These are phyloP conservation scores for Drosophila miranda DNA, from an alignment of 1,140 invertebrate genomes.

Conservation along the genomic window DNA sequence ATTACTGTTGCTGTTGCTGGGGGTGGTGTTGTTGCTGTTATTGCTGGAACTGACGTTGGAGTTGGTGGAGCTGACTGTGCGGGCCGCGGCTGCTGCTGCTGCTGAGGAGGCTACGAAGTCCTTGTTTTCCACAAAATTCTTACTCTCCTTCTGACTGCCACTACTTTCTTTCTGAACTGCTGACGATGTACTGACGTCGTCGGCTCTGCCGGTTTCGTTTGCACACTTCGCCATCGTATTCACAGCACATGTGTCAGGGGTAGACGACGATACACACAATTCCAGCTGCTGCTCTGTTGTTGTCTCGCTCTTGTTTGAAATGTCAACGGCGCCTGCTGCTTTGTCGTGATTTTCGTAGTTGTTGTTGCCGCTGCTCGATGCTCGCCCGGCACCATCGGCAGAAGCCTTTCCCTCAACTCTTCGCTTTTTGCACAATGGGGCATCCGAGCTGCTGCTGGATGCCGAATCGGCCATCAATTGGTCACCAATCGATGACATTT, in stretches of 20 bases:
- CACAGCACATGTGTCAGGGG: conserved; percentile 62
- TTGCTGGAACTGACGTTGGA: conserved; percentile 34
- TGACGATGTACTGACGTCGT: conserved; percentile 76
- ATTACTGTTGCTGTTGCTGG: conserved; percentile 44
- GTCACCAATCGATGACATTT: conserved; percentile 49
- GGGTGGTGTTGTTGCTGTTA: conserved; percentile 42
- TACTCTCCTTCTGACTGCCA: conserved; percentile 45
- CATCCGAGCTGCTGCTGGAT: conserved; percentile 84
- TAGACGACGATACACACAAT: conserved; percentile 75
- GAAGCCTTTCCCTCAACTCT: conserved; percentile 84
- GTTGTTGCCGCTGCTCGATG: conserved; percentile 55
- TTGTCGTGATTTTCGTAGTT: conserved; percentile 73
- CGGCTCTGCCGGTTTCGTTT: conserved; percentile 62
- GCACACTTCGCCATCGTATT: conserved; percentile 43
- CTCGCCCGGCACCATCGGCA: conserved; percentile 36
- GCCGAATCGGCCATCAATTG: conserved; percentile 52
- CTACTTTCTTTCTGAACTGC: conserved; percentile 78
- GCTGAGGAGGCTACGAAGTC: conserved; percentile 45
- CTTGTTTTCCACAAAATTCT: conserved; percentile 39
- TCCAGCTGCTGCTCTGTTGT: conserved; percentile 47
- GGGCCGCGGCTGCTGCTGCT: conserved; percentile 31
- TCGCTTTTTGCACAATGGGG: conserved; percentile 91
- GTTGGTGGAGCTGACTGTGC: conserved; percentile 45
- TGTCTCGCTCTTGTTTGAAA: conserved; percentile 56
- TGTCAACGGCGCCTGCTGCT: conserved; percentile 70